Evolutionary conservation across 2,888 invertebrate species (phyloP), one percentile per base, ranked within the genome.

Genomic region (Megamerina dolium): DNA sequence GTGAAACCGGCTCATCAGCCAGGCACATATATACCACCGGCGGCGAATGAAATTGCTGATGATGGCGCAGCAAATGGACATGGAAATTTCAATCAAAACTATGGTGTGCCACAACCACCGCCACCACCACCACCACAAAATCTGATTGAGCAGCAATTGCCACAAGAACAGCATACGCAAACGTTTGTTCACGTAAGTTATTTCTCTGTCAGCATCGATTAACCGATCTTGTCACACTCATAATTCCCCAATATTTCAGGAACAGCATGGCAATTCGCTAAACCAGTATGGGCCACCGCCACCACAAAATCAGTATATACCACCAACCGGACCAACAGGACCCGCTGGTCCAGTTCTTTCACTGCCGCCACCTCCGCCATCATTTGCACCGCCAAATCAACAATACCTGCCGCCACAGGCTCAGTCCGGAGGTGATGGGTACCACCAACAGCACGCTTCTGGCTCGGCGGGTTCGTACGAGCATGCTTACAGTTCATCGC

Each of bases 1-100:
- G 67, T 77, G 3, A 77, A 80, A 44, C 77, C 79, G 37, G 60
- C 68, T 1, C 66, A 73, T 9, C 74, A 75, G 51, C 73, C 73
- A 0, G 73, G 76, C 1, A 67, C 78, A 0, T 83, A 83, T 56
- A 66, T 83, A 26, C 80, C 83, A 0, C 83, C 83, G 2, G 81
- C 83, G 3, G 75, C 78, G 1, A 75, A 77, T 42, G 81, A 70
- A 48, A 57, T 67, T 10, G 57, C 66, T 1, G 38, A 62, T 26
- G 53, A 49, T 4, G 56, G 50, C 4, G 52, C 55, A 6, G n/a
- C n/a, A n/a, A n/a, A n/a, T n/a, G n/a, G n/a, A n/a, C n/a, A n/a
- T n/a, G 50, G 49, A 8, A 52, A 52, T 43, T 29, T 52, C 13
- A 46, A 46, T 34, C 52, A 54, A 12, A 53, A 57, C 14, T 59